phyloP scores from a whole-genome alignment of 2,113 vertebrate genomes.

The Edolisoma coerulescens region DNA sequence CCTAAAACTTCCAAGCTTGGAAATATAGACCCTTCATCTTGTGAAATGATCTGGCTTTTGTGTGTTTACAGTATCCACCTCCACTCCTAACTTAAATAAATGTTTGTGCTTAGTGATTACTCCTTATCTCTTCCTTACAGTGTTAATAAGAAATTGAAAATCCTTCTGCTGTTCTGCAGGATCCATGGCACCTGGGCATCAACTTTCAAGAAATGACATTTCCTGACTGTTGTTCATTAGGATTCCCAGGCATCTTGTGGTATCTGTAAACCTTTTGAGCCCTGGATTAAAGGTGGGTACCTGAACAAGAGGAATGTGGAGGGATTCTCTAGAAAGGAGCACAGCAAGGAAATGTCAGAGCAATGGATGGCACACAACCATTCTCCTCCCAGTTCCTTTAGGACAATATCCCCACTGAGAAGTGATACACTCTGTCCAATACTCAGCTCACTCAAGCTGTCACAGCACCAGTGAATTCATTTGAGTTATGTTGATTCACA shows the following conservation, averaged over 20 bases:
- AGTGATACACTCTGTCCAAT: background rate
- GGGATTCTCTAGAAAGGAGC: background rate
- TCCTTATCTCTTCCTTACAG: conserved; percentile 7
- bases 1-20: background rate
- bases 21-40: background rate
- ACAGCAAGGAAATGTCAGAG: background rate
- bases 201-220: background rate
- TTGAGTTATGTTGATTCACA: background rate
- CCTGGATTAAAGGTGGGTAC: background rate
- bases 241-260: background rate
- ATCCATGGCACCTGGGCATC: conserved; percentile 10
- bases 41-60: background rate
- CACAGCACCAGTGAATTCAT: background rate
- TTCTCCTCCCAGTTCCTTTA: background rate
- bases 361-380: background rate
- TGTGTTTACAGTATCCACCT: background rate
- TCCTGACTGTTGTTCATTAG: background rate
- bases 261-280: background rate
- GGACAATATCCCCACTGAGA: background rate
- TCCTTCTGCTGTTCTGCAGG: background rate
- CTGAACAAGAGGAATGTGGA: background rate
- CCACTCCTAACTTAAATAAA: background rate
- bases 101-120: background rate
- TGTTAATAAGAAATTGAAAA: conserved; percentile 12
- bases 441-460: background rate